phyloP scores from a whole-genome alignment of 2,888 invertebrate species.

The Cataglyphis livida region DNA sequence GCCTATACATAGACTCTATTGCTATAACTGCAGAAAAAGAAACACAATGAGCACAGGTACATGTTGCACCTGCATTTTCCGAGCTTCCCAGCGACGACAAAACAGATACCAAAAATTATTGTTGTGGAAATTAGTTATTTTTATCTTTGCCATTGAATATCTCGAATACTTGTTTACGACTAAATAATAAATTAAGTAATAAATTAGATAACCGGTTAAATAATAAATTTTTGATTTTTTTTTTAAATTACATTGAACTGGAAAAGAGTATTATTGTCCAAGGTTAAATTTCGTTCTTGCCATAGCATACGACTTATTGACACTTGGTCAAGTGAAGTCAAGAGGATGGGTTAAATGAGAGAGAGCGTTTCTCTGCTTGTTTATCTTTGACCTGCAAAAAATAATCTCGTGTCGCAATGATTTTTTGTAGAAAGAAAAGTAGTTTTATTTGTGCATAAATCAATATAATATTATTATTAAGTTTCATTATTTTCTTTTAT shows the following conservation, averaged over 20 bases:
- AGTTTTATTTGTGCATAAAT: background rate
- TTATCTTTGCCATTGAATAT: no score
- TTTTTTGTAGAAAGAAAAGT: conserved; percentile 4
- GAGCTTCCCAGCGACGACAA: conserved; percentile 44
- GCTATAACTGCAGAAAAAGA: conserved; percentile 31
- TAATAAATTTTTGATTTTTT: background rate
- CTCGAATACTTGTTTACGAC: background rate
- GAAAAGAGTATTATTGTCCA: conserved; percentile 22
- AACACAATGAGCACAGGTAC: conserved; percentile 63
- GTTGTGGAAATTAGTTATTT: conserved; percentile 5
- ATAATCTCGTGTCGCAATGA: conserved; percentile 55
- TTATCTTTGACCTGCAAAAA: conserved; percentile 64
- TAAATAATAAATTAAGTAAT: background rate
- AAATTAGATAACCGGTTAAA: background rate
- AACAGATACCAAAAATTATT: conserved; percentile 59
- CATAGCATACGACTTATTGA: conserved; percentile 79
- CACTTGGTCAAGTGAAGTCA: conserved; percentile 85
- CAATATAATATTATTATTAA: background rate
- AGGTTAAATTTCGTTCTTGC: conserved; percentile 65
- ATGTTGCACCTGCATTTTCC: conserved; percentile 63
- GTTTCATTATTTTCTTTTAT: background rate
- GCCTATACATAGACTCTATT: conserved; percentile 51
- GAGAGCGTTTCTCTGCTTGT: conserved; percentile 33
- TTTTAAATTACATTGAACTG: background rate
- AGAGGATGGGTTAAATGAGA: conserved; percentile 81